Evolutionary conservation across 1,140 invertebrate genomes (phyloP), one percentile per base, ranked within the genome.

Genomic region (Trypoxylus dichotomus): DNA sequence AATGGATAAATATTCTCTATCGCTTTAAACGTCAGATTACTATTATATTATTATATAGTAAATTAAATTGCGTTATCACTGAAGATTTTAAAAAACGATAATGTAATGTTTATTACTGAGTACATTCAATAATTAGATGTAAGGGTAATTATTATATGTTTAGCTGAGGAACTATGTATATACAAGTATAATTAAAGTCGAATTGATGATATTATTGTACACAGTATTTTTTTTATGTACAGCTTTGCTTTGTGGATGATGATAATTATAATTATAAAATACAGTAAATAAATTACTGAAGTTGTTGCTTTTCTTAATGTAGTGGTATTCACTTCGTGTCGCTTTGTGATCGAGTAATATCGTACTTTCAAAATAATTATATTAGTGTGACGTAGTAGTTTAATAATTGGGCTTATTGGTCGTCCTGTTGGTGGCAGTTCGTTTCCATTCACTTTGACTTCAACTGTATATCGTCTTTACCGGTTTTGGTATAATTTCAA

Each of bases 191-290:
- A 83, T 82, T 80, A 74, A 77, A 82, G 72, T 82, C 79, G 76
- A 74, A 43, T 68, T 80, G 82, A 81, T 82, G 80, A 83, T 83
- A 82, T 80, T 84, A 74, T 80, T 78, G 80, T 82, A 82, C 79
- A 84, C 81, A 84, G 83, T 84, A 84, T 84, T 84, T 84, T 84
- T 84, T 84, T 84, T 83, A 83, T 83, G 82, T 84, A 84, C 81
- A 84, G 83, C 82, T 84, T 83, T 84, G 81, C 81, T 82, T 84
- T 83, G 80, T 83, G 79, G 80, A 84, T 83, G 78, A 82, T 81
- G 73, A 63, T 43, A 68, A 73, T 29, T 58, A 60, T 21, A 60
- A 21, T 60, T 27, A 27, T 68, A 68, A 68, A 68, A 68, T 68
- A 68, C 72, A 74, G 72, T 74, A 74, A 37, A 42, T 74, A 37